Percentiles rank a stretch among this genome's conserved stretches.
Evolutionary conservation across 2,113 vertebrate genomes (phyloP).

Genomic region (Raja brachyura): DNA sequence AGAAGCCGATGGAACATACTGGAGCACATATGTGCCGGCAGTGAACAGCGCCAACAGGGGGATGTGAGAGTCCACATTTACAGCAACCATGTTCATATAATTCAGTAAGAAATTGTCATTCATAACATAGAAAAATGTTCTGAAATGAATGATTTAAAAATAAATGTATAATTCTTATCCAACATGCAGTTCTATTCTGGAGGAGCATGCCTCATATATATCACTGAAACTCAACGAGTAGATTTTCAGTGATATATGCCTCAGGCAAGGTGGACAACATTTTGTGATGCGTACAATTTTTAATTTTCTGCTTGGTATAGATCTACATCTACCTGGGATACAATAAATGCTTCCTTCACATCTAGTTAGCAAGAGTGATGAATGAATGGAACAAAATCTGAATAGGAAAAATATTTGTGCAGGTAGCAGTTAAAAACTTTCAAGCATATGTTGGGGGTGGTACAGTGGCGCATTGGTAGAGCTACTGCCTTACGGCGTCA

Average conservation of each 20-base stretch:
- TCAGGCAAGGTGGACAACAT: not conserved
- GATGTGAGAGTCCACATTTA: no score
- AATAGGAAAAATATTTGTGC: not conserved
- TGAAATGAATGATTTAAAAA: not conserved
- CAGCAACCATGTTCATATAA: not conserved
- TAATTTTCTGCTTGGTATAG: not conserved
- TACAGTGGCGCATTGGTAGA: no score
- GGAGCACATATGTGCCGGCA: no score
- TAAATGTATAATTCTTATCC: not conserved
- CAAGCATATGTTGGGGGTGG: not conserved
- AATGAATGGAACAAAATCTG: not conserved
- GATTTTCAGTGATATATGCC: not conserved
- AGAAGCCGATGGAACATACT: no score
- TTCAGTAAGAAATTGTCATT: not conserved
- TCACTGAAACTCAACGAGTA: not conserved
- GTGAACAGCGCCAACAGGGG: no score
- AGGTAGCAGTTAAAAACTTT: not conserved
- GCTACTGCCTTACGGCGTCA: no score
- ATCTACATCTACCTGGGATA: not conserved
- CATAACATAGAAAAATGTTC: not conserved
- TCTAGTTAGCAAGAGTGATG: not conserved
- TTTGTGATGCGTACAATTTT: not conserved
- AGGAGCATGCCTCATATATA: not conserved
- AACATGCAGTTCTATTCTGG: not conserved
- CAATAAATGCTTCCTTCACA: not conserved